These are phyloP conservation scores for Atta texana DNA, from an alignment of 1,140 invertebrate genomes.

Conservation along the genomic window DNA sequence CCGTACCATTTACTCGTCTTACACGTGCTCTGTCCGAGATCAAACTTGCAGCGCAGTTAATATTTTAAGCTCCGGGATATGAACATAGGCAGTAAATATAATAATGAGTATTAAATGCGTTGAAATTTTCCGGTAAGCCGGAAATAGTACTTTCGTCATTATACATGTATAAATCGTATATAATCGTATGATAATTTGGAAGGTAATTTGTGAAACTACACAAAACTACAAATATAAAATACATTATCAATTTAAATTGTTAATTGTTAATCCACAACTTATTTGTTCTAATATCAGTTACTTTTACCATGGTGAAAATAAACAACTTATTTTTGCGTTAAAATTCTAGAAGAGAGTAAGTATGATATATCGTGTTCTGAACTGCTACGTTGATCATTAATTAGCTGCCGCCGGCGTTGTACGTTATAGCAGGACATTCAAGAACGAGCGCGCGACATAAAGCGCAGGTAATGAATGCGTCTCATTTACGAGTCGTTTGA, in stretches of 20 bases:
- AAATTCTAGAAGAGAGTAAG: conserved; percentile 22
- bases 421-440: conserved; percentile 29
- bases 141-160: background rate
- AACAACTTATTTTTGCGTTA: conserved; percentile 22
- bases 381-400: conserved; percentile 48
- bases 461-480: conserved; percentile 53
- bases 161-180: background rate
- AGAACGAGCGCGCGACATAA: conserved; percentile 32
- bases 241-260: background rate
- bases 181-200: too few relatives aligned
- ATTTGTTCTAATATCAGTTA: background rate
- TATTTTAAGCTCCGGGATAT: background rate
- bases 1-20: background rate
- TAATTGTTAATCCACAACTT: background rate
- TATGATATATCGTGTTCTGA: conserved; percentile 45
- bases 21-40: background rate
- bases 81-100: background rate
- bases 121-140: background rate
- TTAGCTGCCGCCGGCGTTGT: conserved; percentile 36
- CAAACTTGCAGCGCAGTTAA: background rate
- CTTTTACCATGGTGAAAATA: background rate
- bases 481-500: conserved; percentile 59
- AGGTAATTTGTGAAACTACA: background rate
- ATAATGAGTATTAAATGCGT: background rate
- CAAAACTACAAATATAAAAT: background rate